Evolutionary conservation across 2,888 invertebrate species (phyloP).

Genomic region (Leucophora obtusa): DNA sequence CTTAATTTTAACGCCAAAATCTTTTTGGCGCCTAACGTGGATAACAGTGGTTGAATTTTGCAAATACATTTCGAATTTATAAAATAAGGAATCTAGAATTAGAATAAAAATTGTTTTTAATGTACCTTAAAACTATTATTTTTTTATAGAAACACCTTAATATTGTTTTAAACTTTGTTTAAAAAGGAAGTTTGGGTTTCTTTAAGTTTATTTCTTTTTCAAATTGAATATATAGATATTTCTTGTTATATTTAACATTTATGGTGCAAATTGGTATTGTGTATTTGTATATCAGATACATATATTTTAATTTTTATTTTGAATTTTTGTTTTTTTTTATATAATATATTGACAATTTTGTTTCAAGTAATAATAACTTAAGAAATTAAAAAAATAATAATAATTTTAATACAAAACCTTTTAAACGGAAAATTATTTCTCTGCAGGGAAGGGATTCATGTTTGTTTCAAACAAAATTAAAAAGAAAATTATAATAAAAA

Average conservation of each 20-base stretch:
- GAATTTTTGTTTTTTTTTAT: conserved; percentile 24
- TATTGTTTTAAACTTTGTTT: conserved; percentile 18
- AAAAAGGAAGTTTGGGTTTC: conserved; percentile 31
- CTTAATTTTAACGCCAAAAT: too few species aligned
- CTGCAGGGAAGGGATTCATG: too few species aligned
- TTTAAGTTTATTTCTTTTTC: conserved; percentile 6
- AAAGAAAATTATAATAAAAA: neutral
- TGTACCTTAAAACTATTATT: too few species aligned
- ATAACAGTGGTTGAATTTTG: too few species aligned
- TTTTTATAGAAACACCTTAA: too few species aligned
- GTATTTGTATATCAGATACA: conserved; percentile 46
- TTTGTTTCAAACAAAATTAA: neutral
- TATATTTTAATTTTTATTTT: conserved; percentile 53
- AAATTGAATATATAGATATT: conserved; percentile 3
- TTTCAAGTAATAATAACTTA: conserved; percentile 46
- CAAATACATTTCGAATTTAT: too few species aligned
- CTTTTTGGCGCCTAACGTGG: too few species aligned
- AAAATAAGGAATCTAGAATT: too few species aligned
- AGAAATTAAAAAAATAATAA: conserved; percentile 50
- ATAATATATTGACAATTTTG: conserved; percentile 58
- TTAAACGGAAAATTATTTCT: too few species aligned
- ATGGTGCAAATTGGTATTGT: conserved; percentile 32
- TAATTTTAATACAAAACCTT: neutral
- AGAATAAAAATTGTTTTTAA: too few species aligned
- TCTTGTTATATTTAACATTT: conserved; percentile 42